Percentiles rank a stretch among this genome's conserved stretches.
These are phyloP conservation scores for Osmoderma eremita DNA, from an alignment of 2,888 invertebrate species.

Conservation along the genomic window DNA sequence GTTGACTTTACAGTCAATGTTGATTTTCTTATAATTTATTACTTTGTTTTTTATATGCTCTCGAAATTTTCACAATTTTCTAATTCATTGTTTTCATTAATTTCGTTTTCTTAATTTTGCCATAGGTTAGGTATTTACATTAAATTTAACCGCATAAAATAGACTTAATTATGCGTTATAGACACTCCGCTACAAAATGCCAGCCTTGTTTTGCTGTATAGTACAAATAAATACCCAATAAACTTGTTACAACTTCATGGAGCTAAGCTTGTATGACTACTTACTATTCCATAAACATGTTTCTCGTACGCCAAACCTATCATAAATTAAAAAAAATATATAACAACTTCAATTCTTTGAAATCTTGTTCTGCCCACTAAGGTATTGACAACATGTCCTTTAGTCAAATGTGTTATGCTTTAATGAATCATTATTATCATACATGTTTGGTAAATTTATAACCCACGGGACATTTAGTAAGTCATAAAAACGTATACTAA, in stretches of 20 bases:
- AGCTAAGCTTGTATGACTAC: neutral
- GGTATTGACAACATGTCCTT: slow-evolving; percentile 15
- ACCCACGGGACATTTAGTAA: neutral
- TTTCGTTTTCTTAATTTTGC: too few relatives aligned
- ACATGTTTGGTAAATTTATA: slow-evolving; percentile 5
- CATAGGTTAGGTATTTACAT: too few relatives aligned
- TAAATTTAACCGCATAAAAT: too few relatives aligned
- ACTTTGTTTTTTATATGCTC: neutral
- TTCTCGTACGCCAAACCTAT: neutral
- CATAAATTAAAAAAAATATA: neutral
- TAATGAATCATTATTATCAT: slow-evolving; percentile 10
- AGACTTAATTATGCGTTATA: too few relatives aligned
- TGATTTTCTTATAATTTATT: neutral
- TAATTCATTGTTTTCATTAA: too few relatives aligned
- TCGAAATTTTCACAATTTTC: too few relatives aligned
- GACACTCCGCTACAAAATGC: too few relatives aligned
- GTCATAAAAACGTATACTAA: slow-evolving; percentile 10
- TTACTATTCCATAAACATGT: slow-evolving; percentile 1
- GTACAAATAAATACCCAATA: too few relatives aligned
- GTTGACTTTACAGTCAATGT: neutral
- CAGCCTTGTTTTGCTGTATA: too few relatives aligned
- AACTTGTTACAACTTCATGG: too few relatives aligned
- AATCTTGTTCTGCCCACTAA: slow-evolving; percentile 8
- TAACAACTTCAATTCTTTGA: slow-evolving; percentile 17
- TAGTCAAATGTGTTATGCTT: slow-evolving; percentile 1